Evolutionary conservation across 2,888 invertebrate species (phyloP).

Genomic region (Troglohyphantes excavatus): DNA sequence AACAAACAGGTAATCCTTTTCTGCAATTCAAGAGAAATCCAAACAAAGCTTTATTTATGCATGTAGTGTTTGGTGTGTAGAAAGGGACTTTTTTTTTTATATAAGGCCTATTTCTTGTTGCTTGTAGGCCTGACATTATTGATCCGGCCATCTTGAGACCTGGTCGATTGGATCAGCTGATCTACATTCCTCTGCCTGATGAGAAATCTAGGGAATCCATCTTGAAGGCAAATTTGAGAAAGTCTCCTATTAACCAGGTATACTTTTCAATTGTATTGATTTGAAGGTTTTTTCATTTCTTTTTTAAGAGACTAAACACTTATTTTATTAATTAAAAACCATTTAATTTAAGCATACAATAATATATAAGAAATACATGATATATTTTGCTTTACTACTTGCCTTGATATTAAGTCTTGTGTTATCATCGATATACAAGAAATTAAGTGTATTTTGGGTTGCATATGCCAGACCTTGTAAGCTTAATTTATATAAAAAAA

Average conservation of each 20-base stretch:
- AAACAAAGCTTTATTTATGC: background rate
- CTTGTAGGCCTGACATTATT: constrained; percentile 91
- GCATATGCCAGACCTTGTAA: no score
- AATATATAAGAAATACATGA: no score
- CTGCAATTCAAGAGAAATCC: background rate
- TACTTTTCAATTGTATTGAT: no score
- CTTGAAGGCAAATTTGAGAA: constrained; percentile 96
- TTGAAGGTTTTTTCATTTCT: no score
- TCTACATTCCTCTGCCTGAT: constrained; percentile 99
- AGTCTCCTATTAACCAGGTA: constrained; percentile 95
- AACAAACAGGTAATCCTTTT: constrained; percentile 87
- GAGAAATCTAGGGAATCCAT: constrained; percentile 98
- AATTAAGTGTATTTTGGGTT: no score
- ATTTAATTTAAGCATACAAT: no score
- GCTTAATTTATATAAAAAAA: no score
- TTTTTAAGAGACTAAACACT: no score
- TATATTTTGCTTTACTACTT: no score
- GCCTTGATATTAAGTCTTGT: no score
- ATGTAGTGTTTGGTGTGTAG: background rate
- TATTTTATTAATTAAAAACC: no score
- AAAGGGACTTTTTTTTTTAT: background rate
- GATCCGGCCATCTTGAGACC: constrained; percentile 99
- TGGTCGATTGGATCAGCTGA: constrained; percentile 98
- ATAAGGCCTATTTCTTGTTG: background rate
- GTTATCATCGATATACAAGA: no score